A percentile compares a stretch with the other conserved stretches of the same genome.
Conservation (phyloP, 2,797 vertebrate species). For the Chelonia mydas region DNA sequence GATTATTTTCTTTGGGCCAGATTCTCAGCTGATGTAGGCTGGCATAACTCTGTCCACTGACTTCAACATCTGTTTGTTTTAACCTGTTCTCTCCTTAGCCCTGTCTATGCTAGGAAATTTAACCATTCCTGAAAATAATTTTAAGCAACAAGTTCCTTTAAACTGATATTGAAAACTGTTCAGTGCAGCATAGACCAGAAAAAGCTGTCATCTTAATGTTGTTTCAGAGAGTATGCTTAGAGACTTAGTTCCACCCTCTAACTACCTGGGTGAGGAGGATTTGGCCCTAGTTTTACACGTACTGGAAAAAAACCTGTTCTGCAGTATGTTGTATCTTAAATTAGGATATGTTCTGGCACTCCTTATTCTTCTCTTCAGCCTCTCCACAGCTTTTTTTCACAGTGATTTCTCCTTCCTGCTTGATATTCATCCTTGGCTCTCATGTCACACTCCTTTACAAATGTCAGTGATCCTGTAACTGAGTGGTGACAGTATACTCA, state of each 20-base stretch:
- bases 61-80: neutral
- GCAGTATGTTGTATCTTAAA: neutral
- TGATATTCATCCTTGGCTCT: neutral
- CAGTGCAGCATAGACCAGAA: neutral
- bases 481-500: neutral
- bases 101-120: neutral
- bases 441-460: neutral
- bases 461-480: neutral
- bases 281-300: neutral
- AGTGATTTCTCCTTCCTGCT: neutral
- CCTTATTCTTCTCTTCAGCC: neutral
- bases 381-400: slow-evolving; percentile 23
- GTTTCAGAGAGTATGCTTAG: neutral
- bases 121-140: neutral
- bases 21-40: neutral
- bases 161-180: neutral
- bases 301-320: neutral
- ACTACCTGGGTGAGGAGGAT: neutral
- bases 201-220: neutral
- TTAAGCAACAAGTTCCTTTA: neutral
- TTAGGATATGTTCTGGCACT: neutral
- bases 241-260: neutral
- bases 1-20: neutral
- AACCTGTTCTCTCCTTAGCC: neutral
- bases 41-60: neutral